Percentiles rank a stretch among this genome's conserved stretches.
These are phyloP conservation scores for Oophaga pumilio DNA, from an alignment of 2,113 vertebrate genomes.

Conservation along the genomic window DNA sequence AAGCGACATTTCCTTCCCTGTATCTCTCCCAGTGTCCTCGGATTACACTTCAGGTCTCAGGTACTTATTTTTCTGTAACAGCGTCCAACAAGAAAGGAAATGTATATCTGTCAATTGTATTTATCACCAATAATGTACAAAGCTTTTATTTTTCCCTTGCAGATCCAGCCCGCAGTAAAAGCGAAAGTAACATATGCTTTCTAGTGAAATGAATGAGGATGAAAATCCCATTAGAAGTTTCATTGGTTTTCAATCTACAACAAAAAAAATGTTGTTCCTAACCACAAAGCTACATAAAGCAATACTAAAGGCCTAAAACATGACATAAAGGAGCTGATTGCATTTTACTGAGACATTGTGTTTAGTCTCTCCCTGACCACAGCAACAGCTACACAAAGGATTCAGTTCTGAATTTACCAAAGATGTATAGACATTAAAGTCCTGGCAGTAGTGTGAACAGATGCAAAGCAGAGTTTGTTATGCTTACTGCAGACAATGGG, in stretches of 20 bases:
- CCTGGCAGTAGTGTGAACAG: too few relatives aligned
- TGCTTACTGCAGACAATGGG: too few relatives aligned
- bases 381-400: conserved; percentile 9
- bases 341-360: conserved; percentile 29
- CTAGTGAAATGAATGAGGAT: conserved; percentile 18
- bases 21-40: background rate
- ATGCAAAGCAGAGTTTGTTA: too few relatives aligned
- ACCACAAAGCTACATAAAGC: conserved; percentile 48
- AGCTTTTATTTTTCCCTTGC: background rate
- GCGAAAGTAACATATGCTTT: conserved; percentile 3
- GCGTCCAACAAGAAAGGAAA: conserved; percentile 20
- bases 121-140: conserved; percentile 33
- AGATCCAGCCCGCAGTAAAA: conserved; percentile 21
- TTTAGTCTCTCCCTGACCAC: conserved; percentile 3
- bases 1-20: conserved; percentile 8
- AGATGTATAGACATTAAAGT: too few relatives aligned
- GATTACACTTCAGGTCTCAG: conserved; percentile 9
- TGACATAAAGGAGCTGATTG: conserved; percentile 37
- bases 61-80: background rate
- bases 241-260: conserved; percentile 45
- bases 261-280: conserved; percentile 29
- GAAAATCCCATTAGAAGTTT: conserved; percentile 47
- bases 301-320: conserved; percentile 44
- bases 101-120: conserved; percentile 19
- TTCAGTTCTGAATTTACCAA: conserved; percentile 10